phyloP scores from a whole-genome alignment of 2,113 vertebrate genomes.

The Cheirogaleus medius region DNA sequence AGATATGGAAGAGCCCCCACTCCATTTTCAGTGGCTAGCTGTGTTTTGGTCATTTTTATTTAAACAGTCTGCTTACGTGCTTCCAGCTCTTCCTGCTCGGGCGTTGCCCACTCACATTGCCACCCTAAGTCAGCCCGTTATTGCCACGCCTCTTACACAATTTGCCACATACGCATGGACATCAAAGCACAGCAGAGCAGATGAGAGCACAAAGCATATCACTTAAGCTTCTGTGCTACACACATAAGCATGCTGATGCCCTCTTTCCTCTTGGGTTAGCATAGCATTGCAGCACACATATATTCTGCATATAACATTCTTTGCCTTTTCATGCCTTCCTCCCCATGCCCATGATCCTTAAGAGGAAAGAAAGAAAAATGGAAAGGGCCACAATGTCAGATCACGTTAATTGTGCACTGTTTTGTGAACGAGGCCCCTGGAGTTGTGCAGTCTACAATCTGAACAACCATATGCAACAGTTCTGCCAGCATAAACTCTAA shows the following conservation, averaged over 20 bases:
- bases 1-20: fast-evolving
- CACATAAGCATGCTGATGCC: neutral
- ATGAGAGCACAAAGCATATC: neutral
- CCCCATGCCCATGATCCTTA: neutral
- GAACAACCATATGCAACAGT: neutral
- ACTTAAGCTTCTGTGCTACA: neutral
- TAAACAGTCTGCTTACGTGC: neutral
- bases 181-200: neutral
- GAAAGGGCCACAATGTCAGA: too few species aligned
- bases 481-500: neutral
- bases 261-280: neutral
- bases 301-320: neutral
- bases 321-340: neutral
- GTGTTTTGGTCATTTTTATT: neutral
- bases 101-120: neutral
- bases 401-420: neutral
- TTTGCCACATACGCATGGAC: neutral
- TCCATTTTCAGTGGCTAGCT: neutral
- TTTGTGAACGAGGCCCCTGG: neutral
- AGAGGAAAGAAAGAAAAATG: neutral
- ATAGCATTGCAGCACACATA: neutral
- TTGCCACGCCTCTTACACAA: neutral
- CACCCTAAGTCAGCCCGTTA: neutral
- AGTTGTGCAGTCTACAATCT: neutral
- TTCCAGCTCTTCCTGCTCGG: neutral